Percentiles rank a stretch among this genome's conserved stretches.
phyloP scores from a whole-genome alignment of 2,113 vertebrate species.

The Scomber scombrus region DNA sequence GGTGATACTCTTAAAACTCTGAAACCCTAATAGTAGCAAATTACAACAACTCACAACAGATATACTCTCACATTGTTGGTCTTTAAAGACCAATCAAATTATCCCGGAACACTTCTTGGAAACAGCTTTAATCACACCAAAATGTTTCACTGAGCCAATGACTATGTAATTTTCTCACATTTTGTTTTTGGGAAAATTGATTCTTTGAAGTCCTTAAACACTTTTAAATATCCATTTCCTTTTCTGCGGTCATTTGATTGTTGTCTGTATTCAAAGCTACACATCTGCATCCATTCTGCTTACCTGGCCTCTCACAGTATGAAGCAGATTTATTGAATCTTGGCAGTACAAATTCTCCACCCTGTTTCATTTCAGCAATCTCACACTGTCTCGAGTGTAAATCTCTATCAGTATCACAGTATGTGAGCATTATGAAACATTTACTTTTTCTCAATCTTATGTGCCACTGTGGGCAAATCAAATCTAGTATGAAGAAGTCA shows the following conservation, averaged over 20 bases:
- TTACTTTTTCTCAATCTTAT: slow-evolving; percentile 7
- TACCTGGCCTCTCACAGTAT: not conserved
- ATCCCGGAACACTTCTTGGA: not conserved
- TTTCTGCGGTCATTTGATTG: not conserved
- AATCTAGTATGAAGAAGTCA: not conserved
- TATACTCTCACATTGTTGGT: not conserved
- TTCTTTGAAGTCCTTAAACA: not conserved
- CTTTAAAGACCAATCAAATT: slow-evolving; percentile 13
- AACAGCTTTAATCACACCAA: slow-evolving; percentile 5
- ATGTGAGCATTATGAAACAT: slow-evolving; percentile 2
- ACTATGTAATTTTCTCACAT: slow-evolving; percentile 7
- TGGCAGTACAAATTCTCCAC: slow-evolving; percentile 16
- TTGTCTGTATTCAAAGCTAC: too few relatives aligned
- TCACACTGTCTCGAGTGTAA: slow-evolving; percentile 27
- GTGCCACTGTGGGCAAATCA: slow-evolving; percentile 12
- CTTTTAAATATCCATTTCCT: not conserved
- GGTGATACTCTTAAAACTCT: slow-evolving; percentile 21
- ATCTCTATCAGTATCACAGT: slow-evolving; percentile 44
- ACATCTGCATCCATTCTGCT: too few relatives aligned
- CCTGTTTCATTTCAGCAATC: slow-evolving; percentile 22
- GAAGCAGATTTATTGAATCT: slow-evolving; percentile 1
- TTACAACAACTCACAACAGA: not conserved
- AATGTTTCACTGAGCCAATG: not conserved
- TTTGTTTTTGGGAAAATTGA: not conserved
- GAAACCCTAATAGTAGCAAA: slow-evolving; percentile 5